Conservation (phyloP, 2,888 invertebrate species). For the Eutolmus rufibarbis region DNA sequence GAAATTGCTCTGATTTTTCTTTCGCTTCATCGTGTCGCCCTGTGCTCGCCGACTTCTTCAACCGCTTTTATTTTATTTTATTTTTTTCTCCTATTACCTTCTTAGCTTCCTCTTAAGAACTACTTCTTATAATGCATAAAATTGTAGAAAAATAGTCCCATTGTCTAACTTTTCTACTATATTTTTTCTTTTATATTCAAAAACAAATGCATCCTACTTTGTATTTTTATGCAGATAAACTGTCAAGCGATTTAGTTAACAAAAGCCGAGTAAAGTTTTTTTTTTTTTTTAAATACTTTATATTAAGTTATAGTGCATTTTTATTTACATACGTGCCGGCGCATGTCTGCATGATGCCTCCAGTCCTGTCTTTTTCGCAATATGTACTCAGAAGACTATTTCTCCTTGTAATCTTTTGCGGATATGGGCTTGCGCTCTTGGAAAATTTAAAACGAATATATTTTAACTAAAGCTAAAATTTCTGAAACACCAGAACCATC, state of each 20-base stretch:
- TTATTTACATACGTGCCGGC: slow-evolving; percentile 17
- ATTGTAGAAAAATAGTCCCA: background rate
- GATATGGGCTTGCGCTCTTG: slow-evolving; percentile 29
- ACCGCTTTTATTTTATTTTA: background rate
- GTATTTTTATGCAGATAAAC: too few relatives aligned
- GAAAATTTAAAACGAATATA: slow-evolving; percentile 27
- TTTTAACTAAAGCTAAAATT: background rate
- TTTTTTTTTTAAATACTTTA: background rate
- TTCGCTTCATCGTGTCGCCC: background rate
- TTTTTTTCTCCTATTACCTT: background rate
- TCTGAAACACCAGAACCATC: background rate
- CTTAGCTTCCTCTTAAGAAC: background rate
- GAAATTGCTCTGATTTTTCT: background rate
- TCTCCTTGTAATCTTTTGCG: slow-evolving; percentile 31
- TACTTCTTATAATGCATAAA: background rate
- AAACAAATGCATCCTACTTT: too few relatives aligned
- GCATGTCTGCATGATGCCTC: background rate
- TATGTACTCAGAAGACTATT: slow-evolving; percentile 30
- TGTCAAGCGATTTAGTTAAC: too few relatives aligned
- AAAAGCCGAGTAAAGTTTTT: background rate
- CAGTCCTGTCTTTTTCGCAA: slow-evolving; percentile 7
- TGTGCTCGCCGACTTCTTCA: background rate
- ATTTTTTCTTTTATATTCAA: too few relatives aligned
- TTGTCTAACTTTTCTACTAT: too few relatives aligned
- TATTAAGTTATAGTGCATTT: slow-evolving; percentile 11